These are phyloP conservation scores for Artibeus jamaicensis DNA, from an alignment of 2,797 vertebrate genomes.

Conservation along the genomic window DNA sequence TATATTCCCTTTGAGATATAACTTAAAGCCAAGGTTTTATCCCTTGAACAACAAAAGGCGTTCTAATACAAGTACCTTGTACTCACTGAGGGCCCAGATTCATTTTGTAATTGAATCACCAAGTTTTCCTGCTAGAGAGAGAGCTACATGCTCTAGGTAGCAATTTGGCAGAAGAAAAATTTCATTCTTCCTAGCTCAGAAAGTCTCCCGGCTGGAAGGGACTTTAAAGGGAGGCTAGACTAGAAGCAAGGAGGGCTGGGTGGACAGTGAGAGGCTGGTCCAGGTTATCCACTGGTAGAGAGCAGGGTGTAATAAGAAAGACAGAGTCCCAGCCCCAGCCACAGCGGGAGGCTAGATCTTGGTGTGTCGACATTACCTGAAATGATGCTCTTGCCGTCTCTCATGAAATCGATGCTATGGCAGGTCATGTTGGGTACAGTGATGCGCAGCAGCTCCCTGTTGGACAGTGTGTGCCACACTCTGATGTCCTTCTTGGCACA, in stretches of 20 bases:
- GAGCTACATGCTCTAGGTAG: neutral
- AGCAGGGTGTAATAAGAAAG: neutral
- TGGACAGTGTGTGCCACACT: conserved; percentile 88
- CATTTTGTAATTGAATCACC: neutral
- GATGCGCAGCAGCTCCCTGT: conserved; percentile 90
- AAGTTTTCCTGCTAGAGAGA: neutral
- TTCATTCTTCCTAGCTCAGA: neutral
- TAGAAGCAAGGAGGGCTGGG: neutral
- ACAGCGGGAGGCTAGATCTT: accelerated
- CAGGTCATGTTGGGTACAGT: conserved; percentile 90
- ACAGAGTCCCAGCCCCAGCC: neutral
- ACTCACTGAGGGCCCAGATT: neutral
- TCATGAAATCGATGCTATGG: conserved; percentile 87
- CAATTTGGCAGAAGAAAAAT: neutral
- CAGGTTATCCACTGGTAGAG: accelerated
- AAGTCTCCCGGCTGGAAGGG: neutral
- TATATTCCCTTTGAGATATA: neutral
- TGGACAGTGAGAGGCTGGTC: neutral
- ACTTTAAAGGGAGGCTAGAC: neutral
- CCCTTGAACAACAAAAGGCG: neutral
- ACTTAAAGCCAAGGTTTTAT: neutral
- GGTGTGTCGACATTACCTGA: conserved; percentile 83
- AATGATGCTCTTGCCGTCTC: conserved; percentile 90
- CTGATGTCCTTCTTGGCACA: conserved; percentile 91
- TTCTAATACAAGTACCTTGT: neutral